phyloP scores from a whole-genome alignment of 2,113 vertebrate species.

The Collichthys lucidus region DNA sequence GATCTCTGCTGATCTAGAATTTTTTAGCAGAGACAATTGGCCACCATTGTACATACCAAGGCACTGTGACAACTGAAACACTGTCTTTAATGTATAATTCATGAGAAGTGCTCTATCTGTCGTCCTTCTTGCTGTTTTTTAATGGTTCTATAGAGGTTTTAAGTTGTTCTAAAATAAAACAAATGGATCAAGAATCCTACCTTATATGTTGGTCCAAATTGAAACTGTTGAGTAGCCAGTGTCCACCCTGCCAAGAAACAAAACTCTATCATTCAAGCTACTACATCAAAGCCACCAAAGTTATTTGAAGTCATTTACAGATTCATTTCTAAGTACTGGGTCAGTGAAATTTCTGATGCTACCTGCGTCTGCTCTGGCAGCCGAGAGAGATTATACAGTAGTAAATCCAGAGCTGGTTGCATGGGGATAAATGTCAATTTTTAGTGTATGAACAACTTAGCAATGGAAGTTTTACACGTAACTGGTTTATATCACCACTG shows the following conservation, averaged over 20 bases:
- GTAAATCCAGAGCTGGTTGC: neutral
- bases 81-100: slow-evolving; percentile 36
- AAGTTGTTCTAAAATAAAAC: neutral
- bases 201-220: neutral
- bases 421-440: neutral
- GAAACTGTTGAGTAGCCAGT: neutral
- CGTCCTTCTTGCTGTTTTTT: neutral
- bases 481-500: no score
- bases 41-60: neutral
- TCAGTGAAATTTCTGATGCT: no score
- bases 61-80: neutral
- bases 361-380: neutral
- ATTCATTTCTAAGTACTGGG: no score
- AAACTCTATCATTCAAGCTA: neutral
- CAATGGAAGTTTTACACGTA: neutral
- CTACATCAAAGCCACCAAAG: neutral
- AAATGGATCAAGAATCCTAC: neutral
- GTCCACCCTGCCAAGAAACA: neutral
- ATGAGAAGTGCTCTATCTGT: slow-evolving; percentile 11
- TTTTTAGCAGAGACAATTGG: slow-evolving; percentile 1
- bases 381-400: neutral
- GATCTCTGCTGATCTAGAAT: neutral
- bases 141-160: neutral
- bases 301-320: neutral
- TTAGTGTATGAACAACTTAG: neutral